Percentiles rank a stretch among this genome's conserved stretches.
Conservation (phyloP, 2,888 invertebrate genomes). For the Ramazzottius varieornatus region DNA sequence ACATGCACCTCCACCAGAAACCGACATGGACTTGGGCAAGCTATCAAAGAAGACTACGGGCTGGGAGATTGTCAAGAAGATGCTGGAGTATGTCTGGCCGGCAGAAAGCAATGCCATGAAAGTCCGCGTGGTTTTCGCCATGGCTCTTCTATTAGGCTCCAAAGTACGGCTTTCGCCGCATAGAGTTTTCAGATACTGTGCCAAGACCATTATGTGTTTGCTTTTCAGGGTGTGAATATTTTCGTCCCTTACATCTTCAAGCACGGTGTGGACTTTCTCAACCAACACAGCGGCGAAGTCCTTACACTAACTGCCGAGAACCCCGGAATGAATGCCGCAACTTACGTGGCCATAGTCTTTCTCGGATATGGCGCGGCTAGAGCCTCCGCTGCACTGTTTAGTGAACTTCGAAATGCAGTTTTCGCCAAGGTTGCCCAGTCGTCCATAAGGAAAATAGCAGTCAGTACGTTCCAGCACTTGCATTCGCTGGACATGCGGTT, state of each 20-base stretch:
- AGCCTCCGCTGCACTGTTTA: conserved; percentile 64
- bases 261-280: conserved; percentile 63
- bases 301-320: conserved; percentile 27
- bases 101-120: conserved; percentile 49
- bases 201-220: no score
- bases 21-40: neutral
- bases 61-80: conserved; percentile 51
- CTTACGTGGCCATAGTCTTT: conserved; percentile 48
- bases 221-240: conserved; percentile 46
- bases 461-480: conserved; percentile 77
- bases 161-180: conserved; percentile 21
- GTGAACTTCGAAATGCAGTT: conserved; percentile 85
- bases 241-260: conserved; percentile 86
- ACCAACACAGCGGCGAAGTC: conserved; percentile 22
- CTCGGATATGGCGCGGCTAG: conserved; percentile 79
- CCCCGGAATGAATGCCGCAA: conserved; percentile 35
- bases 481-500: conserved; percentile 79
- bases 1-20: neutral
- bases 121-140: conserved; percentile 51
- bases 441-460: conserved; percentile 74
- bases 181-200: neutral
- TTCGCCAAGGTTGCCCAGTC: conserved; percentile 91
- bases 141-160: conserved; percentile 25
- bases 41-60: conserved; percentile 26
- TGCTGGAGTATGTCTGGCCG: conserved; percentile 85